phyloP scores from a whole-genome alignment of 2,113 vertebrate species.

The Cacatua alba region DNA sequence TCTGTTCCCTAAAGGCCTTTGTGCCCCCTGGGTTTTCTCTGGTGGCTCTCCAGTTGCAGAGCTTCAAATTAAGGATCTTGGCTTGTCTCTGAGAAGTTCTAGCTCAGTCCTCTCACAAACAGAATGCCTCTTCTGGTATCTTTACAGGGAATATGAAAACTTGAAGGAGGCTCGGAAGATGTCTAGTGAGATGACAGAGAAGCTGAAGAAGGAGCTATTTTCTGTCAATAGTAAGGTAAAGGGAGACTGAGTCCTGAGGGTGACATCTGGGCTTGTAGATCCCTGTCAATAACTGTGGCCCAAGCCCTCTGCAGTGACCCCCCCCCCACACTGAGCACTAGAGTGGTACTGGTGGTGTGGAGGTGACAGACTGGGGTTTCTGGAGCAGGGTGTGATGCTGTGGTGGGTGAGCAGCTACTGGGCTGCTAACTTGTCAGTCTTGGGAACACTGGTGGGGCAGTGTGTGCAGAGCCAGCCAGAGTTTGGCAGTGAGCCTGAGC shows the following conservation, averaged over 20 bases:
- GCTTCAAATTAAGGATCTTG: neutral
- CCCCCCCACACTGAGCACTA: too few species aligned
- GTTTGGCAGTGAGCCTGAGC: neutral
- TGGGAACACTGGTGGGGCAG: neutral
- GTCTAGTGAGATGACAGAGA: constrained; percentile 87
- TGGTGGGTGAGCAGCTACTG: fast-evolving
- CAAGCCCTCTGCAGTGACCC: neutral
- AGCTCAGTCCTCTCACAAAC: neutral
- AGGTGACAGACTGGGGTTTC: neutral
- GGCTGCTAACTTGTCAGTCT: neutral
- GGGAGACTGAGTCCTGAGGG: neutral
- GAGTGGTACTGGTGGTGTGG: neutral
- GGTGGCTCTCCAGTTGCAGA: neutral
- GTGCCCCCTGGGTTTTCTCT: neutral
- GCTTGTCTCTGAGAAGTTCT: neutral
- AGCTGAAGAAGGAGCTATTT: constrained; percentile 89
- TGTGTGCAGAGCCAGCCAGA: neutral
- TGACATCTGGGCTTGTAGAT: neutral
- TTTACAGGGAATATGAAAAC: constrained; percentile 92
- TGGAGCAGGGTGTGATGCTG: neutral
- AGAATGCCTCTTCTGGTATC: neutral
- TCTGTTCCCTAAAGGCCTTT: neutral
- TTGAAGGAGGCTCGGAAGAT: constrained; percentile 86
- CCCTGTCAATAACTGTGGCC: neutral
- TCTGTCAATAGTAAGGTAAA: constrained; percentile 87